Evolutionary conservation across 2,113 vertebrate genomes (phyloP), one percentile per base, ranked within the genome.

Genomic region (Sporophila hypoxantha): DNA sequence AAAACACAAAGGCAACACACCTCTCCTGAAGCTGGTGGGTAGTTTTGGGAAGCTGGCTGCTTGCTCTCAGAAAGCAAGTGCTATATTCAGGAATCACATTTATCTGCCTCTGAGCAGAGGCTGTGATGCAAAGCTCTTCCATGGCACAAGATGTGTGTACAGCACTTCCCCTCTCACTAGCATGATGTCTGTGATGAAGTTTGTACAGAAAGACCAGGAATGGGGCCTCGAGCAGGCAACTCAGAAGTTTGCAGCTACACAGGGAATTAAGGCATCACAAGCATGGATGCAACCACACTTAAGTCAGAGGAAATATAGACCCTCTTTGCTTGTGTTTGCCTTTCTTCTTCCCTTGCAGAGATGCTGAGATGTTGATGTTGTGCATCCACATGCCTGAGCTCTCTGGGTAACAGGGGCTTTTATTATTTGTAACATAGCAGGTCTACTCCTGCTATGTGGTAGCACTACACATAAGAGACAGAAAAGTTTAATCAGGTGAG

Each of bases 131-230:
- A 66, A 89, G 42, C 16, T 59, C 49, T n/a, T 44, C 37, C 62
- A n/a, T 20, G 50, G 27, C 2, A 1, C 41, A 37, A 65, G 26
- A 49, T 14, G 42, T 0, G 0, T 5, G 9, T 18, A 10, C 7
- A 75, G 32, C 8, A 44, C 14, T 41, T 82, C 25, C 23, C 9
- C 9, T 53, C 46, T 78, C 46, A 22, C 23, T 61, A 46, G 14
- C 37, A 18, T 61, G 42, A 42, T 0, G 7, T 18, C 49, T 69
- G 22, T 26, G 42, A 61, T 10, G 30, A 61, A n/a, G 4, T 41
- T 56, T 61, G 37, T n/a, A 50, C 17, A 62, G 49, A 75, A 67
- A 0, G 1, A 73, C 34, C 64, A 50, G 39, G 5, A 79, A 68
- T 1, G 2, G 5, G 0, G 1, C 20, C 75, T 79, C 29, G 53